Conservation (phyloP, 2,888 invertebrate species). For the Idaea biselata region DNA sequence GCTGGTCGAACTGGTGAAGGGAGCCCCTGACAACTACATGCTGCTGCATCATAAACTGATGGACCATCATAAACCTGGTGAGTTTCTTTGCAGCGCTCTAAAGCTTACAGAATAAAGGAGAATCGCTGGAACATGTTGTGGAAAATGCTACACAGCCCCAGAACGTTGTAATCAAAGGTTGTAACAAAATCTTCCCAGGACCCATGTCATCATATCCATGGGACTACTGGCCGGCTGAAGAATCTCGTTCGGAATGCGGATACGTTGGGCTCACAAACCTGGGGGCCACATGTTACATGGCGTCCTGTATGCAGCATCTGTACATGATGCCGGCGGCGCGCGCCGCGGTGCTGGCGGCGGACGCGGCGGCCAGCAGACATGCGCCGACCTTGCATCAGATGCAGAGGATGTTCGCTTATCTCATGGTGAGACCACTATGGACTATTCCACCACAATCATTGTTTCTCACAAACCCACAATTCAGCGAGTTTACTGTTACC, state of each 20-base stretch:
- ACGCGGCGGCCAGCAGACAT: constrained; percentile 88
- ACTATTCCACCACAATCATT: not conserved
- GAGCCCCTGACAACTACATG: constrained; percentile 91
- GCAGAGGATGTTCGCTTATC: constrained; percentile 97
- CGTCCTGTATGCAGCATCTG: constrained; percentile 97
- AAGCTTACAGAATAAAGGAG: not conserved
- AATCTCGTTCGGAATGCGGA: constrained; percentile 95
- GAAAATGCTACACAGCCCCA: too few relatives aligned
- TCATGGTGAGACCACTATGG: constrained; percentile 80
- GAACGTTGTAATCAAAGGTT: not conserved
- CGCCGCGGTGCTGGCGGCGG: constrained; percentile 89
- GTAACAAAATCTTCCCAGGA: constrained; percentile 53
- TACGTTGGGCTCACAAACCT: constrained; percentile 96
- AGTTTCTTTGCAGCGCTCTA: constrained; percentile 16
- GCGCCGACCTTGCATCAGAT: constrained; percentile 91
- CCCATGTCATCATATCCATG: constrained; percentile 93
- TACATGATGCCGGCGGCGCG: constrained; percentile 98
- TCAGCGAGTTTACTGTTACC: too few relatives aligned
- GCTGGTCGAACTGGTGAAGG: constrained; percentile 92
- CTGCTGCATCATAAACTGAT: constrained; percentile 90
- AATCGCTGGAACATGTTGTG: not conserved
- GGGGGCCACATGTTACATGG: constrained; percentile 98
- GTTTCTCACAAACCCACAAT: too few relatives aligned
- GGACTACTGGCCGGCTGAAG: constrained; percentile 99
- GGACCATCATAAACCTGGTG: constrained; percentile 91